A percentile compares a stretch with the other conserved stretches of the same genome.
Conservation (phyloP, 2,888 invertebrate genomes). For the Laothoe populi region DNA sequence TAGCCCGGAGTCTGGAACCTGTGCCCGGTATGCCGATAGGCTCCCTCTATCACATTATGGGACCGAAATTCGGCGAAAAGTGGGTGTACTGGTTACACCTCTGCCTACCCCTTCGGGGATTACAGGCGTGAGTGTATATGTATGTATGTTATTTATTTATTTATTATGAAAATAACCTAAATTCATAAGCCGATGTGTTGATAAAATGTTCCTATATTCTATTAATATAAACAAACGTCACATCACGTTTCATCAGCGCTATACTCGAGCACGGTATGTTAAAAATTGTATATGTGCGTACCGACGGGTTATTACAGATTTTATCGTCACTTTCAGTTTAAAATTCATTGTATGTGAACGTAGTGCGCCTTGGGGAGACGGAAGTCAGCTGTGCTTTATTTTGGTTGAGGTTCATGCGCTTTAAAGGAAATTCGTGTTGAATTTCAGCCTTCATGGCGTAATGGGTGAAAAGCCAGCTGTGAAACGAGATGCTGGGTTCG, state of each 20-base stretch:
- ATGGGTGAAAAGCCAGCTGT: too few relatives aligned
- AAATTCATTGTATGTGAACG: conserved; percentile 16
- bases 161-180: neutral
- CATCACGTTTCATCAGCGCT: conserved; percentile 17
- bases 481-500: too few relatives aligned
- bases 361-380: neutral
- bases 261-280: neutral
- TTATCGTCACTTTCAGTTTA: conserved; percentile 13
- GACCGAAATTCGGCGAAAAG: too few relatives aligned
- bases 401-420: neutral
- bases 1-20: too few relatives aligned
- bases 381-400: neutral
- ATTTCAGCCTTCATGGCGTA: too few relatives aligned
- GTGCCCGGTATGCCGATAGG: too few relatives aligned
- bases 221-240: neutral
- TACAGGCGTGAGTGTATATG: too few relatives aligned
- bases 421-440: neutral
- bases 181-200: neutral
- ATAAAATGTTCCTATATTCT: neutral
- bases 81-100: too few relatives aligned
- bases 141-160: too few relatives aligned
- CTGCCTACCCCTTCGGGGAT: too few relatives aligned
- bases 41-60: too few relatives aligned
- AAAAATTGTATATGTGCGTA: conserved; percentile 11
- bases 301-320: conserved; percentile 1